These are phyloP conservation scores for Gobio gobio DNA, from an alignment of 2,113 vertebrate genomes.

Conservation along the genomic window DNA sequence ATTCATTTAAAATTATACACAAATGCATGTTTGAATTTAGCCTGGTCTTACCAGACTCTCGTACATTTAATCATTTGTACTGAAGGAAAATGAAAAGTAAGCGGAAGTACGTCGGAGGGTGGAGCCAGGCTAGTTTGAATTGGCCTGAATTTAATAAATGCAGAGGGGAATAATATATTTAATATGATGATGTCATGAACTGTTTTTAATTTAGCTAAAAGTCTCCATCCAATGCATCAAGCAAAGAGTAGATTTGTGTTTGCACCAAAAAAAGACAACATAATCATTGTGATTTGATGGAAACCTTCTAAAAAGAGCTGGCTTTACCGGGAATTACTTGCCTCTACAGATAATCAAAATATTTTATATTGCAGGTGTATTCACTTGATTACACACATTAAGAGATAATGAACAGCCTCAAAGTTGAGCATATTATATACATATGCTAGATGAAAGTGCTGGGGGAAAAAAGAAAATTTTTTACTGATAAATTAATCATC, in stretches of 20 bases:
- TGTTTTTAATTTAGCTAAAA: constrained; percentile 15
- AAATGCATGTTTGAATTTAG: background rate
- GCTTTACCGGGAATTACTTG: background rate
- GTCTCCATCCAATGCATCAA: background rate
- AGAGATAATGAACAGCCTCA: background rate
- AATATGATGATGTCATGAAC: background rate
- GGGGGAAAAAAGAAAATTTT: background rate
- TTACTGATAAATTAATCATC: background rate
- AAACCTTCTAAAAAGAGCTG: background rate
- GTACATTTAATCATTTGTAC: too few relatives aligned
- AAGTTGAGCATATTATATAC: background rate
- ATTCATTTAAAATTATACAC: background rate
- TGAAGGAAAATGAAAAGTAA: too few relatives aligned
- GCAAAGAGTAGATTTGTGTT: constrained; percentile 3
- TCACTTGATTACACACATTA: background rate
- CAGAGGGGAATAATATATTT: background rate
- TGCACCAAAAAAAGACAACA: background rate
- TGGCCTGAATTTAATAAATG: background rate
- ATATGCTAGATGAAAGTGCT: constrained; percentile 24
- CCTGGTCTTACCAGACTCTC: too few relatives aligned
- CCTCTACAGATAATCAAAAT: background rate
- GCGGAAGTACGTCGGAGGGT: too few relatives aligned
- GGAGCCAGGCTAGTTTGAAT: background rate
- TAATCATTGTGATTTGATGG: constrained; percentile 17
- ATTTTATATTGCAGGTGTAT: background rate